phyloP scores from a whole-genome alignment of 2,888 invertebrate genomes.

The Rotaria magnacalcarata region DNA sequence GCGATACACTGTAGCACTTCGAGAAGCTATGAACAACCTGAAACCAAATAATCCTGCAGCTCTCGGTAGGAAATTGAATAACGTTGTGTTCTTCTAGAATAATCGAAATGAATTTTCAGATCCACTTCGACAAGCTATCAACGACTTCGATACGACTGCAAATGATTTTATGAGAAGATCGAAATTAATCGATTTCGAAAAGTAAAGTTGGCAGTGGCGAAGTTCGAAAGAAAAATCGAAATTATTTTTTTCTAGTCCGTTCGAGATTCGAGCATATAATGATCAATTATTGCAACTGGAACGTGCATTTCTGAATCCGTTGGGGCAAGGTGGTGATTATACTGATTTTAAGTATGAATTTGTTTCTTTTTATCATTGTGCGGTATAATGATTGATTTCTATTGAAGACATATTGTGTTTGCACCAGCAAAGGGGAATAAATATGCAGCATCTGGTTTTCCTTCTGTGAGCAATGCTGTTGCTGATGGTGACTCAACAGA shows the following conservation, averaged over 20 bases:
- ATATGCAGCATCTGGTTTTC: slow-evolving; percentile 44
- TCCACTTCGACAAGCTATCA: neutral
- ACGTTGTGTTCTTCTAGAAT: neutral
- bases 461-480: slow-evolving; percentile 41
- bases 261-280: slow-evolving; percentile 39
- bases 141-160: neutral
- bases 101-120: neutral
- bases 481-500: neutral
- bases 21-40: neutral
- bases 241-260: neutral
- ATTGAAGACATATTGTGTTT: slow-evolving; percentile 44
- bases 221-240: neutral
- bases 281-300: slow-evolving; percentile 44
- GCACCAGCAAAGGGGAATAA: slow-evolving; percentile 41
- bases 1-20: neutral
- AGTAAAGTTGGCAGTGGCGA: neutral
- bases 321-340: slow-evolving; percentile 36
- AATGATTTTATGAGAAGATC: neutral
- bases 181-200: neutral
- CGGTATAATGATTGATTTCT: neutral
- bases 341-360: slow-evolving; percentile 31
- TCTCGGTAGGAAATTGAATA: neutral
- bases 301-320: slow-evolving; percentile 40
- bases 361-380: neutral
- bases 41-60: neutral